Conservation (phyloP, 37 sponge, comb jelly and placozoan genomes). For the Lycopodina hypogea region DNA sequence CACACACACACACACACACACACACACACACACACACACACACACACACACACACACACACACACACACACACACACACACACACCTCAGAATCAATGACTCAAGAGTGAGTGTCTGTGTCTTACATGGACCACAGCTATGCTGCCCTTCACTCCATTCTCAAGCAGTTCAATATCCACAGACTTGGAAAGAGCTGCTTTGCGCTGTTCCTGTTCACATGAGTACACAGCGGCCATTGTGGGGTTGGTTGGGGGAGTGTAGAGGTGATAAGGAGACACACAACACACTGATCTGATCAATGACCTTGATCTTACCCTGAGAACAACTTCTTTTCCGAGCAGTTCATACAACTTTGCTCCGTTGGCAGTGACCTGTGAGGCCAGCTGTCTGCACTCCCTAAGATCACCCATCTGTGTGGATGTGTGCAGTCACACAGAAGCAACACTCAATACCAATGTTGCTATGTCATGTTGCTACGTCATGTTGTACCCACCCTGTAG, state of each 20-base stretch:
- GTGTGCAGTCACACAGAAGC: conserved; percentile 11
- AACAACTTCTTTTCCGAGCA: conserved; percentile 87
- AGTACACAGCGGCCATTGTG: not conserved
- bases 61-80: too few relatives aligned
- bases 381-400: conserved; percentile 88
- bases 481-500: not conserved
- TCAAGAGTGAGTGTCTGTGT: too few relatives aligned
- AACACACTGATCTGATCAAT: not conserved
- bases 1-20: not conserved
- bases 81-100: not conserved
- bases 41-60: not conserved
- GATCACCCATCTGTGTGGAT: conserved; percentile 50
- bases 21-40: not conserved
- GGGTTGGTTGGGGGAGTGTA: not conserved
- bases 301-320: conserved; percentile 55
- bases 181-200: conserved; percentile 63
- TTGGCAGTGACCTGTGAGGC: conserved; percentile 89
- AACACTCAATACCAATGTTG: not conserved
- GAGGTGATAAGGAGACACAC: not conserved
- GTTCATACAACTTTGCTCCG: conserved; percentile 89
- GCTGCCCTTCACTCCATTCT: conserved; percentile 68
- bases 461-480: too few relatives aligned
- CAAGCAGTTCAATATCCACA: conserved; percentile 85
- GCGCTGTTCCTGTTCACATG: conserved; percentile 51
- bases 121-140: conserved; percentile 71